Conservation (phyloP, 2,888 invertebrate species). For the Neoaliturus tenellus region DNA sequence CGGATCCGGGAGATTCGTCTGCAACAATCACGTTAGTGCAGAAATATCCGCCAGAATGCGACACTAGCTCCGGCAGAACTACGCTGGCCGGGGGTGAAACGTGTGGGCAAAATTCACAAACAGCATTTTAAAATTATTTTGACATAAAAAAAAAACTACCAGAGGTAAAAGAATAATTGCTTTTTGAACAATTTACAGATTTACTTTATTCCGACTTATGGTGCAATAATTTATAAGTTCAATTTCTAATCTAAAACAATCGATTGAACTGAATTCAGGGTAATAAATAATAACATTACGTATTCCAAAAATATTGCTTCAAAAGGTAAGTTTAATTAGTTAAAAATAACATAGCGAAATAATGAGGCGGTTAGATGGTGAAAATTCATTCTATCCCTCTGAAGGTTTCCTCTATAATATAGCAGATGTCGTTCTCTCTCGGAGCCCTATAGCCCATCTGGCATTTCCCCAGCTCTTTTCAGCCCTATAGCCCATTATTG, state of each 20-base stretch:
- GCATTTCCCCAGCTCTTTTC: conserved; percentile 68
- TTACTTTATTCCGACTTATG: too few relatives aligned
- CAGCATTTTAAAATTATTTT: background rate
- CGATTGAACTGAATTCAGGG: too few relatives aligned
- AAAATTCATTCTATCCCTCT: conserved; percentile 57
- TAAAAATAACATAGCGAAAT: conserved; percentile 28
- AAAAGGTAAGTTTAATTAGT: background rate
- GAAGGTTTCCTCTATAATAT: conserved; percentile 59
- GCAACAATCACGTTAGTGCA: conserved; percentile 35
- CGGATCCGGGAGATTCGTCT: conserved; percentile 2
- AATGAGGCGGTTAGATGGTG: conserved; percentile 47
- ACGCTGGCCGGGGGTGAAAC: background rate
- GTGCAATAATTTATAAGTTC: too few relatives aligned
- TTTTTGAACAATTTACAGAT: too few relatives aligned
- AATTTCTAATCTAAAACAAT: too few relatives aligned
- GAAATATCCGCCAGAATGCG: conserved; percentile 45
- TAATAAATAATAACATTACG: background rate
- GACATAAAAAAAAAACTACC: too few relatives aligned
- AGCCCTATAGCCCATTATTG: conserved; percentile 74
- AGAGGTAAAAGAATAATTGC: too few relatives aligned
- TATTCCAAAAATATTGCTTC: background rate
- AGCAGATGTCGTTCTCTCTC: conserved; percentile 60
- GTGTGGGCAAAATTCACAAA: background rate
- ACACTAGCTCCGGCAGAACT: background rate
- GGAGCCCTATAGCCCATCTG: conserved; percentile 70